Conservation (phyloP, 2,797 vertebrate genomes). For the Emydoidea blandingii region DNA sequence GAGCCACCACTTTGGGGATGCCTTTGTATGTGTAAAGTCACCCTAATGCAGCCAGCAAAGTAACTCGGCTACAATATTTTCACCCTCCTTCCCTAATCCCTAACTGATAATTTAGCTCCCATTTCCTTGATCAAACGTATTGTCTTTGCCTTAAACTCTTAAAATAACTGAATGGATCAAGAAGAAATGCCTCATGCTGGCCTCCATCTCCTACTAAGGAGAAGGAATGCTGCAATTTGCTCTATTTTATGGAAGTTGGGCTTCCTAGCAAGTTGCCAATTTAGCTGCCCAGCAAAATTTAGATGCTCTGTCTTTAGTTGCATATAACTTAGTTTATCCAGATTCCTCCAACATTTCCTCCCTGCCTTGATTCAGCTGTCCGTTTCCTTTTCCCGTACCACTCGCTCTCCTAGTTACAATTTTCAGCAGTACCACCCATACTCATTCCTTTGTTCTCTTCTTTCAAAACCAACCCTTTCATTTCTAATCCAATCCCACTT, state of each 20-base stretch:
- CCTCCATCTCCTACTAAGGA: conserved; percentile 12
- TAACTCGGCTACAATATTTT: background rate
- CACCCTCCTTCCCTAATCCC: background rate
- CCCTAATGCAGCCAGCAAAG: background rate
- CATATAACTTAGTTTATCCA: background rate
- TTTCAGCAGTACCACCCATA: conserved; percentile 8
- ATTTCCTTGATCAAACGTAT: background rate
- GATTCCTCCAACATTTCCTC: conserved; percentile 11
- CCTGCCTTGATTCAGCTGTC: background rate
- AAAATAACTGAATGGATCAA: conserved; percentile 46
- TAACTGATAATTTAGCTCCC: background rate
- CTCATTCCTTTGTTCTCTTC: conserved; percentile 1
- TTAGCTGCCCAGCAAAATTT: conserved; percentile 38
- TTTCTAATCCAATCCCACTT: conserved; percentile 41
- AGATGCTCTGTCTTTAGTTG: conserved; percentile 8
- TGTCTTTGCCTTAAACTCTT: conserved; percentile 17
- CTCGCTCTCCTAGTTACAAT: conserved; percentile 9
- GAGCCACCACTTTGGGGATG: background rate
- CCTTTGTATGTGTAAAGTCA: conserved; percentile 9
- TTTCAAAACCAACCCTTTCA: conserved; percentile 28
- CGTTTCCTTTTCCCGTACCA: conserved; percentile 7
- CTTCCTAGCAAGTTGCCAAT: conserved; percentile 12
- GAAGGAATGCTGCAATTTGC: conserved; percentile 11
- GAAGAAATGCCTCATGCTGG: conserved; percentile 16
- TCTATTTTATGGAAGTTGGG: background rate